phyloP scores from a whole-genome alignment of 2,797 vertebrate species.

The Lutjanus campechanus region DNA sequence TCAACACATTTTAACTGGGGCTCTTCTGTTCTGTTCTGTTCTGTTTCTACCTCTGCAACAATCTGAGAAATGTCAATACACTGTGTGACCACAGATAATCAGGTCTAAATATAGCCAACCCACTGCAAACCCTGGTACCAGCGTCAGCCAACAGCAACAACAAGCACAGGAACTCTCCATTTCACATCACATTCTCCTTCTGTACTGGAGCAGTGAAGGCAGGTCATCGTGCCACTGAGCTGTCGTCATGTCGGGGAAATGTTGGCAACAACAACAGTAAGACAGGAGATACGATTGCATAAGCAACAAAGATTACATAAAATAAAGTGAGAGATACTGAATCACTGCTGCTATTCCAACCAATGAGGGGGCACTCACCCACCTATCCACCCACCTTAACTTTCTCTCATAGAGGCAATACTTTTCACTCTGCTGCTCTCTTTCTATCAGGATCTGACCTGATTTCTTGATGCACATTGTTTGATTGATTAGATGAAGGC shows the following conservation, averaged over 20 bases:
- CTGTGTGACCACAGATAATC: conserved; percentile 31
- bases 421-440: not conserved
- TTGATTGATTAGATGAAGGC: not conserved
- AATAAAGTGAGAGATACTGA: conserved; percentile 14
- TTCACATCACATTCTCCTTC: not conserved
- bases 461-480: not conserved
- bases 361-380: not conserved
- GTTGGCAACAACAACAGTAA: not conserved
- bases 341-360: conserved; percentile 24
- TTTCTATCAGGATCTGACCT: not conserved
- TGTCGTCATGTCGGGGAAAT: conserved; percentile 3
- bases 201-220: not conserved
- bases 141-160: conserved; percentile 12
- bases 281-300: conserved; percentile 9
- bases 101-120: conserved; percentile 57
- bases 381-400: conserved; percentile 10
- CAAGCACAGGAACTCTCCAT: not conserved
- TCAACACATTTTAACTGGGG: not conserved
- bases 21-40: conserved; percentile 23
- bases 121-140: conserved; percentile 13
- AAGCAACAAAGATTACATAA: conserved; percentile 28
- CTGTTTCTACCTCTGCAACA: conserved; percentile 11
- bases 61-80: conserved; percentile 41
- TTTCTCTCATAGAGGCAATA: not conserved
- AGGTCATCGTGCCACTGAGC: not conserved